Evolutionary conservation across 35 echinoderm and acorn worm genomes (phyloP), one percentile per base, ranked within the genome.

Genomic region (Eucidaris tribuloides): DNA sequence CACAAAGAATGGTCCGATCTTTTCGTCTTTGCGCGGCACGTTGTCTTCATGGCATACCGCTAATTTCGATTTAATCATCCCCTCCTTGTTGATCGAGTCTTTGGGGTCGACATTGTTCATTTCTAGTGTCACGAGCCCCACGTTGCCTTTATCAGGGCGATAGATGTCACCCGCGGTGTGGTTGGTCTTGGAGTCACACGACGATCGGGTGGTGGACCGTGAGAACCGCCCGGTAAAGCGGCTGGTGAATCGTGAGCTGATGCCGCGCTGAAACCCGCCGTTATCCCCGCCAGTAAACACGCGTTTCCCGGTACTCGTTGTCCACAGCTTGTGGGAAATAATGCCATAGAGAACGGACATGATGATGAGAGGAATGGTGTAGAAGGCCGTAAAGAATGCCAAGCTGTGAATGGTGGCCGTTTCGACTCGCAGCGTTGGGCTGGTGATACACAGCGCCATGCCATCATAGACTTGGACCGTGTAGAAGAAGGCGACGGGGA

Each of bases 331-430:
- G 29, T 85, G 68, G 15, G 65, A 81, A 5, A 96, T 96, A 17
- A 89, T 48, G n/a, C 84, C 84, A 20, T 96, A 96, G 22, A 96
- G 41, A 15, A 96, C 58, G 62, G 79, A 57, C 93, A 96, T 96
- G 2, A 91, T 46, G 19, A 84, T 18, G 15, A 96, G 34, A 13
- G 93, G 93, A 37, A 91, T 25, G 3, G 80, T 42, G 60, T 96
- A 96, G 29, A 87, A 94, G 18, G 46, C 55, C 7, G 62, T 45
- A 38, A 82, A 89, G 37, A 58, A 89, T 28, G 31, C 36, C 0
- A 89, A 11, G 7, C 62, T 63, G 35, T 83, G 62, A 13, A 82
- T 28, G 2, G 28, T 27, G 3, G 44, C 52, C 11, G 44, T 39
- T 35, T 27, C 44, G 18, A 27, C 33, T 14, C 25, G 59, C 31